Base-by-base conservation (phyloP, 2,888 invertebrate species). In the Lepidocyrtoides sp. region DNA sequence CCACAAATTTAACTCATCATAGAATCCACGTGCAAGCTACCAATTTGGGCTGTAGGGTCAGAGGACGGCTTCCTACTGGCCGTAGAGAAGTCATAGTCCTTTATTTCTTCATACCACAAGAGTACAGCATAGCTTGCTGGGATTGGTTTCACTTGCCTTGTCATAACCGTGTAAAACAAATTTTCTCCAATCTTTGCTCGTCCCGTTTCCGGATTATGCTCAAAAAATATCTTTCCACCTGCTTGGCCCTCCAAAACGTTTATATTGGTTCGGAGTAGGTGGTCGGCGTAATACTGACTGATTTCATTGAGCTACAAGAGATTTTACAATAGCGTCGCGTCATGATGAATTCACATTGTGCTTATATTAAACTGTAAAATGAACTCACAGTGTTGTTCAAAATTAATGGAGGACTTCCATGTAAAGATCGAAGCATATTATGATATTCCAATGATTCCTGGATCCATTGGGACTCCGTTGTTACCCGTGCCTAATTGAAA, bases 41-140 rank as follows among this genome's bases (percentile, higher is more conserved):
- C 92, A 48, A 92, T 92, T 63, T 81, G 51, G 12, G 90, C 84
- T 12, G 81, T 69, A 0, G 89, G 89, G 41, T 89, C 20, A 14
- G 92, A 92, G 32, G 91, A 91, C 0, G 48, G 5, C 60, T 89
- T 92, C 17, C 83, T 66, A 12, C 7, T n/a, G 0, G 90, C 92
- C 0, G 57, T 86, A 0, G 26, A 4, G 75, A 93, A 93, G 63
- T 93, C 89, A 20, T 93, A 93, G 26, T 93, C 93, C 32, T 92
- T 91, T 12, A 93, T 89, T 88, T 93, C 93, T 75, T 93, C 90
- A 41, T 93, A 93, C 93, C 93, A 93, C 1, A 91, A 32, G 10
- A 69, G 36, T 0, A 93, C 91, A 0, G 93, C 88, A 3, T 51
- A 44, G 0, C 44, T 2, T 12, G 82, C 1, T 0, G 89, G 89